Conservation (phyloP, 2,888 invertebrate species). For the Choreutis nemorana region DNA sequence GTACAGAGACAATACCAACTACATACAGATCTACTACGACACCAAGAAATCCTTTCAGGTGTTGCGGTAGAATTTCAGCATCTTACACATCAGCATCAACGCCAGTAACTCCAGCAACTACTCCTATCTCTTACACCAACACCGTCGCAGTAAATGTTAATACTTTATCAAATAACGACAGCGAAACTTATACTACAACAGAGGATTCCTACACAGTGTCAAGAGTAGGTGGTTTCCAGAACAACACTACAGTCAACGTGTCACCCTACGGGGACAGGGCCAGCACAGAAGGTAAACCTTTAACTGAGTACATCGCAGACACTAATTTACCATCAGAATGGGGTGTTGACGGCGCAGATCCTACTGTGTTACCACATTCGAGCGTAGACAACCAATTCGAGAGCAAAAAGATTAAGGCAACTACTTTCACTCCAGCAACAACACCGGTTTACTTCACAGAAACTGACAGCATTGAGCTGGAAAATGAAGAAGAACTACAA, state of each 20-base stretch:
- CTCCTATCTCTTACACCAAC: constrained; percentile 55
- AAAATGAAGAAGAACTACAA: constrained; percentile 71
- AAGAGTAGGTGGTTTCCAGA: constrained; percentile 49
- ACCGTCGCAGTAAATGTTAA: constrained; percentile 38
- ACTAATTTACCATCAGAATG: constrained; percentile 52
- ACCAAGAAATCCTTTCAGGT: constrained; percentile 40
- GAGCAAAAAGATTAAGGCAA: constrained; percentile 43
- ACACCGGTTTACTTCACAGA: constrained; percentile 46
- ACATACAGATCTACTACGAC: constrained; percentile 29
- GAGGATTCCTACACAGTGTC: constrained; percentile 35
- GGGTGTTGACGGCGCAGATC: constrained; percentile 40
- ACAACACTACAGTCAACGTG: constrained; percentile 36
- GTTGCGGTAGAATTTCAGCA: constrained; percentile 52
- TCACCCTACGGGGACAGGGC: constrained; percentile 55
- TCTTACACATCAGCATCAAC: constrained; percentile 48
- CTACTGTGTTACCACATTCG: constrained; percentile 30
- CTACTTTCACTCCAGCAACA: constrained; percentile 27
- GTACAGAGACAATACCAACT: constrained; percentile 22
- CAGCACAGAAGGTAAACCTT: constrained; percentile 48
- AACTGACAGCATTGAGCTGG: constrained; percentile 48
- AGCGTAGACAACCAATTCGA: constrained; percentile 35
- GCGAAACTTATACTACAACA: constrained; percentile 24
- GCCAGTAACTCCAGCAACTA: constrained; percentile 23
- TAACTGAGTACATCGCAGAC: constrained; percentile 50
- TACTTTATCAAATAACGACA: constrained; percentile 24